Percentiles rank a stretch among this genome's conserved stretches.
phyloP scores from a whole-genome alignment of 35 echinoderm and acorn worm species.

The Heliocidaris erythrogramma region DNA sequence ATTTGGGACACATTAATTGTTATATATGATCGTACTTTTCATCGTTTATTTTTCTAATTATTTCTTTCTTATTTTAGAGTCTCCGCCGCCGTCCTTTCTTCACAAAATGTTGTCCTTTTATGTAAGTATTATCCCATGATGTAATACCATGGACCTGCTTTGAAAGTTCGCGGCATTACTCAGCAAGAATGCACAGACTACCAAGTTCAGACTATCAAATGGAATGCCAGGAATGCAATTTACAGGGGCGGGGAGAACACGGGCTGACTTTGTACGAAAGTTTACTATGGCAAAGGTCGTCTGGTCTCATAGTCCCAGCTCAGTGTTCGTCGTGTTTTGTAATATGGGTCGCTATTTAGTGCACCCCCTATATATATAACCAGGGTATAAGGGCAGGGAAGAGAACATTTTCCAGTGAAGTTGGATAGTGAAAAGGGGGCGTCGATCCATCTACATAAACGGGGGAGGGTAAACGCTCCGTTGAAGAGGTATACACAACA shows the following conservation, averaged over 20 bases:
- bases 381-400: background rate
- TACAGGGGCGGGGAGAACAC: slow-evolving; percentile 6
- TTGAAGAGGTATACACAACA: background rate
- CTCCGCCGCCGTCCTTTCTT: no score
- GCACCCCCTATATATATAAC: background rate
- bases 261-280: background rate
- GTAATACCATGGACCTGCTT: background rate
- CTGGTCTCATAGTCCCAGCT: background rate
- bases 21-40: background rate
- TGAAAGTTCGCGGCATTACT: background rate
- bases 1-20: no score
- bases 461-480: background rate
- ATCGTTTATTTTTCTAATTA: background rate
- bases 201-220: background rate
- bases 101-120: no score
- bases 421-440: background rate
- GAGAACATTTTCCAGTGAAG: background rate
- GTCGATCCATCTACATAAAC: background rate
- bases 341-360: background rate
- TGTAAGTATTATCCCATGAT: background rate
- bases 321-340: background rate
- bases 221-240: slow-evolving; percentile 2
- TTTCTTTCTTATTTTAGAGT: background rate
- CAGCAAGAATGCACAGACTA: background rate
- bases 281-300: background rate